phyloP scores from a whole-genome alignment of 2,113 vertebrate species.

The Syngnathus scovelli region DNA sequence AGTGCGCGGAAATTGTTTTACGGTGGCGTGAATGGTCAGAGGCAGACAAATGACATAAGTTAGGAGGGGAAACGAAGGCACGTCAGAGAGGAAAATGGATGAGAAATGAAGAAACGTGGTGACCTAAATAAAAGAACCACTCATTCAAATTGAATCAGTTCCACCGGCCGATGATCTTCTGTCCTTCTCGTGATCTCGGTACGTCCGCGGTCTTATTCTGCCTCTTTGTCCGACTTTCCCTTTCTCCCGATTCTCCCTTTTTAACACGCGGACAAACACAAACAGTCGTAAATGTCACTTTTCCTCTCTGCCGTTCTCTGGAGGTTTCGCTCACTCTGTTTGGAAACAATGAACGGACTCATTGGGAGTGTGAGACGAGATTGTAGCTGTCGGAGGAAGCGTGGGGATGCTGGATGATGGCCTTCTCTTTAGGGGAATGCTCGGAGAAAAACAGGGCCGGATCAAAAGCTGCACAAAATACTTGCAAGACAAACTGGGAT shows the following conservation, averaged over 20 bases:
- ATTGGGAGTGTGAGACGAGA: conserved; percentile 45
- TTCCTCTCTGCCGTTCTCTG: conserved; percentile 6
- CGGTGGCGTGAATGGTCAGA: conserved; percentile 3
- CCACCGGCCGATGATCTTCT: conserved; percentile 10
- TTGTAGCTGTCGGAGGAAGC: conserved; percentile 48
- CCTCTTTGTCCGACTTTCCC: background rate
- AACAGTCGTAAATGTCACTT: conserved; percentile 5
- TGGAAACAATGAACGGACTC: conserved; percentile 52
- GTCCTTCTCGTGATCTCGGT: background rate
- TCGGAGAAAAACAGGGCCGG: conserved; percentile 21
- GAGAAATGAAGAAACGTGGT: conserved; percentile 16
- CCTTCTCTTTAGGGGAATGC: conserved; percentile 28
- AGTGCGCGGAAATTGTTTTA: conserved; percentile 14
- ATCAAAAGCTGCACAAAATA: background rate
- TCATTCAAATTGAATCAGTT: conserved; percentile 31
- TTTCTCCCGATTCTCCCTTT: background rate
- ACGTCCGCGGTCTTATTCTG: background rate
- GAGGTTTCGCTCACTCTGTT: conserved; percentile 28
- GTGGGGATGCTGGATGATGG: conserved; percentile 20
- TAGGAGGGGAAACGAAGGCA: background rate
- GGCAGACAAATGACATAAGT: conserved; percentile 22
- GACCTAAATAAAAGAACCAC: conserved; percentile 24
- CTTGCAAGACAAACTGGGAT: background rate
- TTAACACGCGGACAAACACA: conserved; percentile 2
- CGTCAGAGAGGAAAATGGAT: background rate